These are phyloP conservation scores for Tangara arthus DNA, from an alignment of 2,797 vertebrate genomes.

Conservation along the genomic window DNA sequence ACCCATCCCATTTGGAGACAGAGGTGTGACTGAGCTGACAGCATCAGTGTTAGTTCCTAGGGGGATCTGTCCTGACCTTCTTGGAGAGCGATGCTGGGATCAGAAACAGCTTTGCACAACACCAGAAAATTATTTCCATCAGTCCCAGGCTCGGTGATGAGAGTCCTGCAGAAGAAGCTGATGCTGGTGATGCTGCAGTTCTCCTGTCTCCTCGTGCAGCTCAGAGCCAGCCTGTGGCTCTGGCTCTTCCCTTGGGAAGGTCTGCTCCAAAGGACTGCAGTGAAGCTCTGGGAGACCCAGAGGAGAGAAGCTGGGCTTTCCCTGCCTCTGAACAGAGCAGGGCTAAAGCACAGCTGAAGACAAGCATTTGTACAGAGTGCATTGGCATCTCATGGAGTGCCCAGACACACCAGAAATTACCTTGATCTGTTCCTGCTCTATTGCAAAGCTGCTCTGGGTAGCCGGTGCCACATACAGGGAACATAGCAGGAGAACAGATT, in stretches of 20 bases:
- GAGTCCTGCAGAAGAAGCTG: not conserved
- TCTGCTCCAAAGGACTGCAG: not conserved
- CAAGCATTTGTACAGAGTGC: rapidly evolving
- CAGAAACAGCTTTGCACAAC: conserved; percentile 11
- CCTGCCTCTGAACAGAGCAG: not conserved
- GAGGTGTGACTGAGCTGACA: not conserved
- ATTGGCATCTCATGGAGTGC: not conserved
- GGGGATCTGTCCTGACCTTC: not conserved
- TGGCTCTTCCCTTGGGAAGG: not conserved
- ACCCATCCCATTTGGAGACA: not conserved
- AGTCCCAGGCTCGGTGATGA: not conserved
- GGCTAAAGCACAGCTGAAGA: not conserved
- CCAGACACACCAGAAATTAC: not conserved
- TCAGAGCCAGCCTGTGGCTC: not conserved
- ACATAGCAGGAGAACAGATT: not conserved
- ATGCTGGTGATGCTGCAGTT: not conserved
- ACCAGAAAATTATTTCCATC: rapidly evolving
- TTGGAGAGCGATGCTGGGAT: conserved; percentile 48
- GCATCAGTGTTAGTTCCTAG: conserved; percentile 56
- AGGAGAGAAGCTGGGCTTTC: not conserved
- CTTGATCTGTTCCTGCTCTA: not conserved
- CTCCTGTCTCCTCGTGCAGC: not conserved
- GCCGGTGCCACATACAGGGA: not conserved
- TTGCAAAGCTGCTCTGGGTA: not conserved
- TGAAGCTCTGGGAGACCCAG: not conserved